Evolutionary conservation across 2,888 invertebrate genomes (phyloP).

Genomic region (Drosophila ustulata): DNA sequence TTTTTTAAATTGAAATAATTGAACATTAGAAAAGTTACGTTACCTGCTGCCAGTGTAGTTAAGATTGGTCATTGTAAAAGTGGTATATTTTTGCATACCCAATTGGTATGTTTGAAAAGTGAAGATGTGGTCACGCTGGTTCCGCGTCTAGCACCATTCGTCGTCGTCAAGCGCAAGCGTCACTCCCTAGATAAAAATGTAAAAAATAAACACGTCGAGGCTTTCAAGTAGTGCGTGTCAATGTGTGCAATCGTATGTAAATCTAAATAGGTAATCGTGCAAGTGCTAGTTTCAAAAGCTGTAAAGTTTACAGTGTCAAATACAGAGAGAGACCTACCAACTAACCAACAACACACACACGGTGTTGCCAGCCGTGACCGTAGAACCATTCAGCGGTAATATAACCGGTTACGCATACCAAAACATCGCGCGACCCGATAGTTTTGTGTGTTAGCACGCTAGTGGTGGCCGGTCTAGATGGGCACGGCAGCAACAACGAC

Average conservation of each 20-base stretch:
- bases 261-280: slow-evolving; percentile 25
- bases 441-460: slow-evolving; percentile 48
- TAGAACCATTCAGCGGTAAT: slow-evolving; percentile 39
- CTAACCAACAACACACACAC: slow-evolving; percentile 3
- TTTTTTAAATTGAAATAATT: not conserved
- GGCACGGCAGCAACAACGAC: slow-evolving; percentile 47
- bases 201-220: slow-evolving; percentile 47
- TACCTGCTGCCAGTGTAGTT: not conserved
- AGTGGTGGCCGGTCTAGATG: slow-evolving; percentile 42
- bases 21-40: not conserved
- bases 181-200: slow-evolving; percentile 58
- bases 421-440: slow-evolving; percentile 47
- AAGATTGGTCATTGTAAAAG: not conserved
- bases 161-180: slow-evolving; percentile 52
- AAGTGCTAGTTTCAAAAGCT: slow-evolving; percentile 3
- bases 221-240: slow-evolving; percentile 46
- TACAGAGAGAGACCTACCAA: slow-evolving; percentile 16
- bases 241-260: slow-evolving; percentile 59
- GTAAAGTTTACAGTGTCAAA: slow-evolving; percentile 26
- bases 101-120: not conserved
- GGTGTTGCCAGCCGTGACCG: slow-evolving; percentile 43
- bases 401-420: slow-evolving; percentile 65
- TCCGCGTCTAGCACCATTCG: slow-evolving; percentile 32
- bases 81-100: not conserved
- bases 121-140: not conserved